A percentile compares a stretch with the other conserved stretches of the same genome.
phyloP scores from a whole-genome alignment of 2,888 invertebrate species.

The Mythimna lalbum region DNA sequence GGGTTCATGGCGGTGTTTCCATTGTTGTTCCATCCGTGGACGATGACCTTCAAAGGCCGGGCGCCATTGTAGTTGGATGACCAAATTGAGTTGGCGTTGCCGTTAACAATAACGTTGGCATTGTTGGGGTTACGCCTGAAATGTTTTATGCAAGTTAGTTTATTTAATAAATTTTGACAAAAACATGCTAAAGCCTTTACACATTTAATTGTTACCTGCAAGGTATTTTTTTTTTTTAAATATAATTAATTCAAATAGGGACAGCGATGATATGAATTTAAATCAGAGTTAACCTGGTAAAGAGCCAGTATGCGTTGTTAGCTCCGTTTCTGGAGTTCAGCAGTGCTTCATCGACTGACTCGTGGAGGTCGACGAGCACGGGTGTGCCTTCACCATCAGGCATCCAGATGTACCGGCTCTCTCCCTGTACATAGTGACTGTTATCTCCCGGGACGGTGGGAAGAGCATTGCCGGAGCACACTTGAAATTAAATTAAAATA shows the following conservation, averaged over 20 bases:
- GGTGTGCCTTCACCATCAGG: conserved; percentile 76
- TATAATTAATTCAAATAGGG: neutral
- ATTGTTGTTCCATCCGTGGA: conserved; percentile 81
- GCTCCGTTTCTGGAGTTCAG: conserved; percentile 71
- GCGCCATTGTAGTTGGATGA: conserved; percentile 72
- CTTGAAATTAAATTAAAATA: conserved; percentile 55
- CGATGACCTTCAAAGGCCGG: conserved; percentile 75
- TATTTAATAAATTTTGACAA: neutral
- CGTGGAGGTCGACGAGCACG: conserved; percentile 75
- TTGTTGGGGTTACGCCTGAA: conserved; percentile 72
- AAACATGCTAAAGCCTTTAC: neutral
- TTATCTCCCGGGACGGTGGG: conserved; percentile 74
- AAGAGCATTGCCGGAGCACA: conserved; percentile 69
- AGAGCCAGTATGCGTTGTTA: conserved; percentile 78
- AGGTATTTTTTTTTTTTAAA: neutral
- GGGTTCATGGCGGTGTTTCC: conserved; percentile 75
- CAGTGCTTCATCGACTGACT: conserved; percentile 61
- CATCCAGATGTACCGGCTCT: conserved; percentile 79
- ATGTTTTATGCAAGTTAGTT: neutral
- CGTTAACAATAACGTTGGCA: conserved; percentile 70
- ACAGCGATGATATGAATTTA: neutral
- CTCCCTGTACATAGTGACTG: conserved; percentile 78
- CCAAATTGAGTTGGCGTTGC: conserved; percentile 70
- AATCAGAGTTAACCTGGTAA: conserved; percentile 55
- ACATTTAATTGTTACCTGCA: neutral